phyloP scores from a whole-genome alignment of 2,797 vertebrate genomes.

The Remorina albescens region DNA sequence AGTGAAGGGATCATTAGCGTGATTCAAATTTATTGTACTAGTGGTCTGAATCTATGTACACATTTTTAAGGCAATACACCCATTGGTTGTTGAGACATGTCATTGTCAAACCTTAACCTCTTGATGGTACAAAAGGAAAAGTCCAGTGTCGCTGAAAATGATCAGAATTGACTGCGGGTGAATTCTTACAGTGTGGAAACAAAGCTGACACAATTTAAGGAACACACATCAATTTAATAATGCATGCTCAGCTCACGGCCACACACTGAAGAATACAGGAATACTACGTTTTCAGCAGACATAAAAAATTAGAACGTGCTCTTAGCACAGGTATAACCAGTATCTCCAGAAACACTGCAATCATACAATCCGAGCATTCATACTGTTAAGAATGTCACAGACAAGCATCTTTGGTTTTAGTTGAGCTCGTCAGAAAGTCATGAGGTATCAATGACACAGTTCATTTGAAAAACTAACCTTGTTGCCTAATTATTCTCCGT shows the following conservation, averaged over 20 bases:
- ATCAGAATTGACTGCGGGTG: background rate
- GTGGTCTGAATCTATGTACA: too few relatives aligned
- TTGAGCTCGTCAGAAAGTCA: too few relatives aligned
- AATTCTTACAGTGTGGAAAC: background rate
- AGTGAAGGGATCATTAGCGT: too few relatives aligned
- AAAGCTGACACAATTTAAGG: background rate
- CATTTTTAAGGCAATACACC: too few relatives aligned
- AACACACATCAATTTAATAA: background rate
- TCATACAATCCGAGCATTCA: too few relatives aligned
- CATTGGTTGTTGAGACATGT: background rate
- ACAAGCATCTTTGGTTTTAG: background rate
- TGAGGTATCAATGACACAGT: background rate
- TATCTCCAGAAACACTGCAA: too few relatives aligned
- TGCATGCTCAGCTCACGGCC: background rate
- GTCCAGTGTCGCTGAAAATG: background rate
- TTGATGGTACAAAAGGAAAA: background rate
- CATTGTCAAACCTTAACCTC: background rate
- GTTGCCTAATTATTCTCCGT: background rate
- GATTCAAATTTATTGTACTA: too few relatives aligned
- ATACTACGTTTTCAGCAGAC: background rate
- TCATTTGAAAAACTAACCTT: background rate
- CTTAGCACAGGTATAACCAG: background rate
- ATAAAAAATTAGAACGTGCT: background rate
- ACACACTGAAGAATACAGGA: background rate
- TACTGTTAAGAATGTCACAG: too few relatives aligned